Conservation (phyloP, 2,797 vertebrate genomes). For the Diplodus sargus region DNA sequence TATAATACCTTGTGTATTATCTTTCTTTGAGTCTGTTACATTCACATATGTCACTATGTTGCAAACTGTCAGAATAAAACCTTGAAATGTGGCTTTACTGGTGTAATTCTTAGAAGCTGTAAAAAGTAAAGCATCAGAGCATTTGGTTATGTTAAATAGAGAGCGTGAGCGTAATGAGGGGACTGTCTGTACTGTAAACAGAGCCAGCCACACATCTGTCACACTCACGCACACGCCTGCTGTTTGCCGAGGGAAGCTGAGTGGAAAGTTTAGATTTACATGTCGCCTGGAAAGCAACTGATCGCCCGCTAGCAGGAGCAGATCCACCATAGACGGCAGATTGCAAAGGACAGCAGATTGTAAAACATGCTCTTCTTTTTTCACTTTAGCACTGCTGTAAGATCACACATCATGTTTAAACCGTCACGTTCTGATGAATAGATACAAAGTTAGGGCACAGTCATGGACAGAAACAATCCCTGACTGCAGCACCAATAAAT, state of each 20-base stretch:
- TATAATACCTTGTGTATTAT: constrained; percentile 9
- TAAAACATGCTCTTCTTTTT: not conserved
- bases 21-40: not conserved
- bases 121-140: not conserved
- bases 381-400: not conserved
- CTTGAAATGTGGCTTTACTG: not conserved
- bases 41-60: not conserved
- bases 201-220: constrained; percentile 66
- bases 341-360: not conserved
- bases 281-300: constrained; percentile 29
- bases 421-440: not conserved
- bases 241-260: constrained; percentile 64
- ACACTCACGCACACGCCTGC: constrained; percentile 51
- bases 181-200: constrained; percentile 73
- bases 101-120: constrained; percentile 3
- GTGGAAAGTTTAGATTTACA: constrained; percentile 72
- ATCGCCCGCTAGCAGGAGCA: constrained; percentile 15
- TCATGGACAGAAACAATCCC: not conserved
- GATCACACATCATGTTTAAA: not conserved
- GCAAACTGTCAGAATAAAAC: constrained; percentile 7
- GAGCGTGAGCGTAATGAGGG: constrained; percentile 43
- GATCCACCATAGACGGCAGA: not conserved
- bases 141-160: constrained; percentile 27
- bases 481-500: not conserved
- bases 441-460: not conserved